phyloP scores from a whole-genome alignment of 2,113 vertebrate species.

The Sorex fumeus region DNA sequence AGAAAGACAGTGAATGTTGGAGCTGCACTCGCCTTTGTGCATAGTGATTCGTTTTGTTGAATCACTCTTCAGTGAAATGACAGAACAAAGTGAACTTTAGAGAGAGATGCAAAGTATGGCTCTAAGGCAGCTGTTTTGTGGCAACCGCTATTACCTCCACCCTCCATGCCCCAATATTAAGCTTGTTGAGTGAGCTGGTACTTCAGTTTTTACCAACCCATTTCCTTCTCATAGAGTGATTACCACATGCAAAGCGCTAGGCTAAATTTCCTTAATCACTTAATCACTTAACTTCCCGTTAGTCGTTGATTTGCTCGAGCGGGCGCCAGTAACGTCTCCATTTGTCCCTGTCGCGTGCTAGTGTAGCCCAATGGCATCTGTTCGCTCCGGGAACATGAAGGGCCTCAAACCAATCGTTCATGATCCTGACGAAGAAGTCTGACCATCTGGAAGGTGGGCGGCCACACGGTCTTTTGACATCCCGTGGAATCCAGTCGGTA shows the following conservation, averaged over 20 bases:
- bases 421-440: no score
- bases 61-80: not conserved
- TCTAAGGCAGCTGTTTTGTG: not conserved
- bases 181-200: not conserved
- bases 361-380: no score
- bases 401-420: no score
- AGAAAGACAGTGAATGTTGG: conserved; percentile 59
- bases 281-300: no score
- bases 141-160: not conserved
- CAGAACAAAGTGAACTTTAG: conserved; percentile 37
- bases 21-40: conserved; percentile 19
- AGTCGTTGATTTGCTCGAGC: no score
- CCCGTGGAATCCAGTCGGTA: no score
- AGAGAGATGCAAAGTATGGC: not conserved
- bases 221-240: not conserved
- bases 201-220: not conserved
- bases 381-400: no score
- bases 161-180: not conserved
- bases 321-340: no score
- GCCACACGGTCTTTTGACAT: no score
- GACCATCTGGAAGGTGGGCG: no score
- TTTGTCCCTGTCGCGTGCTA: no score
- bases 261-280: not conserved
- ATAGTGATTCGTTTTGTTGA: not conserved
- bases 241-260: not conserved